Percentiles rank a stretch among this genome's conserved stretches.
Evolutionary conservation across 2,113 vertebrate species (phyloP).

Genomic region (Collichthys lucidus): DNA sequence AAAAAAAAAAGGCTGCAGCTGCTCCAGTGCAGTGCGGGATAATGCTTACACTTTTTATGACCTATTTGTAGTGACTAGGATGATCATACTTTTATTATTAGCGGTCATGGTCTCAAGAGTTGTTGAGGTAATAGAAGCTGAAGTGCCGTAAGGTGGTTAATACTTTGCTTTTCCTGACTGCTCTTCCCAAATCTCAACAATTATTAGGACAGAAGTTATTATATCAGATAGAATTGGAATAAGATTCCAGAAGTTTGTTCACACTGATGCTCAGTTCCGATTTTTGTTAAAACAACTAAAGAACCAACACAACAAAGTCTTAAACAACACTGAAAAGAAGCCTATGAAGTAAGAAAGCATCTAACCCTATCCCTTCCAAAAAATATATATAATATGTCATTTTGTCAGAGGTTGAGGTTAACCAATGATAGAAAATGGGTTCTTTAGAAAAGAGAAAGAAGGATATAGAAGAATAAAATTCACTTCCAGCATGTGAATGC

Average conservation of each 20-base stretch:
- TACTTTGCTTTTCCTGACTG: neutral
- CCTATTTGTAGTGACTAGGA: neutral
- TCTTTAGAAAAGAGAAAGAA: no score
- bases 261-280: neutral
- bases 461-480: neutral
- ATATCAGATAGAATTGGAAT: neutral
- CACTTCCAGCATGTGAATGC: neutral
- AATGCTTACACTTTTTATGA: constrained; percentile 13
- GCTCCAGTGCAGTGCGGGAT: neutral
- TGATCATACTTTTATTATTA: constrained; percentile 34
- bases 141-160: neutral
- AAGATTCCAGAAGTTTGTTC: neutral
- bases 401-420: no score
- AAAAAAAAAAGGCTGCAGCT: constrained; percentile 30
- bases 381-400: no score
- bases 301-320: no score
- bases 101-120: constrained; percentile 2
- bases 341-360: no score
- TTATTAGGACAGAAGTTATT: neutral
- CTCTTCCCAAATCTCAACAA: neutral
- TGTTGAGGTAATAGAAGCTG: constrained; percentile 5
- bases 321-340: no score
- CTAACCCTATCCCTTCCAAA: no score
- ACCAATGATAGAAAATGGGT: no score
- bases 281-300: no score